Evolutionary conservation across 2,888 invertebrate species (phyloP).

Genomic region (Chrysina gloriosa): DNA sequence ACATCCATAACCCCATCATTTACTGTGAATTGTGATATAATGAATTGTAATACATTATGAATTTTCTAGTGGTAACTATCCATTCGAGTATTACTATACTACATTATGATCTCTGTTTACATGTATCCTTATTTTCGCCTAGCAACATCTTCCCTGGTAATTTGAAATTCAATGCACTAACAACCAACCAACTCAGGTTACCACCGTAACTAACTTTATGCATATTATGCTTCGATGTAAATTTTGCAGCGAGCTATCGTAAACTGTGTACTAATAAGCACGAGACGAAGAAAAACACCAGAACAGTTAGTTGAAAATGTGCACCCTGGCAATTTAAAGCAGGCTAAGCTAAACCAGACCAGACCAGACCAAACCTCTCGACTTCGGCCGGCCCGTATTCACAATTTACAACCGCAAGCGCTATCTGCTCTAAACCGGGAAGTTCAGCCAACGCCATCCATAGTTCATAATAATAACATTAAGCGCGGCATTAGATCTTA

Average conservation of each 20-base stretch:
- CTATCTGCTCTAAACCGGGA: conserved; percentile 28
- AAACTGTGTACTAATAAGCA: not conserved
- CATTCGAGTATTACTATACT: too few relatives aligned
- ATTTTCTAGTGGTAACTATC: too few relatives aligned
- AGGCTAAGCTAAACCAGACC: not conserved
- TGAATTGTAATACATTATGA: too few relatives aligned
- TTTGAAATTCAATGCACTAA: conserved; percentile 8
- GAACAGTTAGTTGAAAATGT: not conserved
- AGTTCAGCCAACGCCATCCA: conserved; percentile 29
- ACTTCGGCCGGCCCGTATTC: not conserved
- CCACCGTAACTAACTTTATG: not conserved
- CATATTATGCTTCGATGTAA: conserved; percentile 1
- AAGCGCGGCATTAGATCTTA: conserved; percentile 40
- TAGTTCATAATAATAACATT: conserved; percentile 40
- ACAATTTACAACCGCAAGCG: conserved; percentile 21
- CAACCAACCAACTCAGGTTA: not conserved
- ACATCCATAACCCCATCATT: too few relatives aligned
- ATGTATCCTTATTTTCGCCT: too few relatives aligned
- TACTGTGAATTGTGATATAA: too few relatives aligned
- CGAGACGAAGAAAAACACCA: not conserved
- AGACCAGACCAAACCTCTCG: not conserved
- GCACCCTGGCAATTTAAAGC: not conserved
- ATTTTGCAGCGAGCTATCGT: not conserved
- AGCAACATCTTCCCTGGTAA: too few relatives aligned
- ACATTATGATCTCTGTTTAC: too few relatives aligned